Base-by-base conservation (phyloP, 1,140 invertebrate genomes). In the Chlorops oryzae region DNA sequence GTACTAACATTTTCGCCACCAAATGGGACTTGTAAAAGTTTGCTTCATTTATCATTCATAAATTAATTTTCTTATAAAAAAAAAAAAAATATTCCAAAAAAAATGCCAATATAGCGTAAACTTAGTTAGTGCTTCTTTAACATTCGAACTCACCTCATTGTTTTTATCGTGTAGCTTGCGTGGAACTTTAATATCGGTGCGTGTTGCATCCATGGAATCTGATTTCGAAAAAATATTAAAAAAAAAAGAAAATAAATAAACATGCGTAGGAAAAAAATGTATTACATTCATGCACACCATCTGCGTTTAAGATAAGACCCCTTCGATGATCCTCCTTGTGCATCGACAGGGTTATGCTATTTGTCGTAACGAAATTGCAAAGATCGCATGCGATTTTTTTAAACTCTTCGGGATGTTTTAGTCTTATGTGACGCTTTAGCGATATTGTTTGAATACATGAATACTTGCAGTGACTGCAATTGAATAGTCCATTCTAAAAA, bases 271-370 rank as follows among this genome's bases (percentile, higher is more conserved):
- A n/a, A 27, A 2, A 15, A 35, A 2, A 37, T 47, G 5, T 3
- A n/a, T 4, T 10, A 37, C 9, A 13, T 13, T 23, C 20, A 15
- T 3, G 22, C 17, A 15, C 24, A 52, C 51, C 54, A 35, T 64
- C 62, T 28, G 57, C 55, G 24, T 62, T 64, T 1, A 49, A 50
- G 7, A 68, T 59, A 10, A 68, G 23, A 1, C 63, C 63, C 41
- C 61, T 56, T 5, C 58, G 55, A 51, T 68, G 65, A 53, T 65
- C 62, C 44, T 57, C 55, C 38, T 63, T 63, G 46, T 68, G 65
- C 7, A 50, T 55, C 20, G 47, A 46, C n/a, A 68, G 23, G 1
- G 50, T 50, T 2, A 52, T 52, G 2, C 43, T 41, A 51, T 58
- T 68, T 5, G 66, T 62, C 0, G 65, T 64, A 2, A 60, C 59